These are phyloP conservation scores for Anoplophora glabripennis DNA, from an alignment of 1,140 invertebrate genomes.

Conservation along the genomic window DNA sequence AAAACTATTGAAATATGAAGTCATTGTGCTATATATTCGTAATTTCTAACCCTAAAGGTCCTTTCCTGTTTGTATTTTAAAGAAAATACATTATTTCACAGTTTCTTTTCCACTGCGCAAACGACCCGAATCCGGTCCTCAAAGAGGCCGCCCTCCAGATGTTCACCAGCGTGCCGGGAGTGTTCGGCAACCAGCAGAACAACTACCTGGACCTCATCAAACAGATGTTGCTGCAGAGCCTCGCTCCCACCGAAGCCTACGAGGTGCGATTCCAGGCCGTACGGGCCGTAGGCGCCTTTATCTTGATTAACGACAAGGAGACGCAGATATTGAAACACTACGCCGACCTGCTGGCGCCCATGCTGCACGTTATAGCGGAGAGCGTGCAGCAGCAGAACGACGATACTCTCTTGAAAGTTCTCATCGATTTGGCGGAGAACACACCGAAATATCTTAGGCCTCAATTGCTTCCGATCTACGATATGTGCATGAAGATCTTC, in stretches of 20 bases:
- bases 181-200: slow-evolving; percentile 94
- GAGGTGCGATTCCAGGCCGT: slow-evolving; percentile 79
- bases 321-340: slow-evolving; percentile 84
- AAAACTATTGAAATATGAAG: too few species aligned
- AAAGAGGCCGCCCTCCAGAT: slow-evolving; percentile 93
- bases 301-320: slow-evolving; percentile 88
- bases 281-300: slow-evolving; percentile 83
- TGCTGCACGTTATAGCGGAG: slow-evolving; percentile 68
- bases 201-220: slow-evolving; percentile 92
- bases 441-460: slow-evolving; percentile 89
- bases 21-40: too few species aligned
- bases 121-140: slow-evolving; percentile 73
- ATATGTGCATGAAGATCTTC: slow-evolving; percentile 87
- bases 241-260: slow-evolving; percentile 67
- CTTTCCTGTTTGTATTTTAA: too few species aligned
- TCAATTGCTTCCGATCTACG: slow-evolving; percentile 83
- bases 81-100: slow-evolving; percentile 25
- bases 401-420: slow-evolving; percentile 83
- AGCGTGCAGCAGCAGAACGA: slow-evolving; percentile 83
- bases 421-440: slow-evolving; percentile 92
- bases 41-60: too few species aligned
- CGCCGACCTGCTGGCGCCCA: slow-evolving; percentile 72
- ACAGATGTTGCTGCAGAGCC: slow-evolving; percentile 84
- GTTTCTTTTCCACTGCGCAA: slow-evolving; percentile 94
- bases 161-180: slow-evolving; percentile 92